A percentile compares a stretch with the other conserved stretches of the same genome.
Conservation (phyloP, 1,140 invertebrate genomes). For the Drosophila sucinea region DNA sequence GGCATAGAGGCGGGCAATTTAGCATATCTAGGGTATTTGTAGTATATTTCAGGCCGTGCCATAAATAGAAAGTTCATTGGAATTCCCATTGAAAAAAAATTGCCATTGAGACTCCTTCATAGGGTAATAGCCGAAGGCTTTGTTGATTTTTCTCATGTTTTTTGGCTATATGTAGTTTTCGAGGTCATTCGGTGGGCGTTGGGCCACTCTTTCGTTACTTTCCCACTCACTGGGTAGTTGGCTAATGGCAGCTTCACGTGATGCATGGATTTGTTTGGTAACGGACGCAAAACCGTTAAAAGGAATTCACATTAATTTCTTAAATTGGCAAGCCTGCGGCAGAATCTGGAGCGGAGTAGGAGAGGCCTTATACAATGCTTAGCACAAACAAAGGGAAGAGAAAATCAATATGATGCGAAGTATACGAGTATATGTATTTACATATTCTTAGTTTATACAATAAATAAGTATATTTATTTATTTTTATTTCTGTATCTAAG, state of each 20-base stretch:
- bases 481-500: neutral
- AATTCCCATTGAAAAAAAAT: neutral
- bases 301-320: conserved; percentile 71
- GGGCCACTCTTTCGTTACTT: neutral
- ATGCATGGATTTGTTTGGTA: conserved; percentile 67
- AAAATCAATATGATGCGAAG: neutral
- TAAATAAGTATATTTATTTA: neutral
- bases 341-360: neutral
- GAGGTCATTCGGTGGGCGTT: conserved; percentile 45
- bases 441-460: neutral
- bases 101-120: neutral
- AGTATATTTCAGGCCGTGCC: neutral
- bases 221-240: conserved; percentile 7
- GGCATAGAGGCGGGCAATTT: neutral
- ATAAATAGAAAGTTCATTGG: conserved; percentile 11
- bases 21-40: neutral
- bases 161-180: neutral
- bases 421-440: neutral
- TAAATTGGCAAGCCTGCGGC: conserved; percentile 57
- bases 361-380: neutral
- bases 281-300: conserved; percentile 46
- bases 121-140: neutral
- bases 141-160: neutral
- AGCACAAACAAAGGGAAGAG: neutral
- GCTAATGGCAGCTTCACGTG: conserved; percentile 26